Evolutionary conservation across 2,113 vertebrate genomes (phyloP).

Genomic region (Antigone vipio): DNA sequence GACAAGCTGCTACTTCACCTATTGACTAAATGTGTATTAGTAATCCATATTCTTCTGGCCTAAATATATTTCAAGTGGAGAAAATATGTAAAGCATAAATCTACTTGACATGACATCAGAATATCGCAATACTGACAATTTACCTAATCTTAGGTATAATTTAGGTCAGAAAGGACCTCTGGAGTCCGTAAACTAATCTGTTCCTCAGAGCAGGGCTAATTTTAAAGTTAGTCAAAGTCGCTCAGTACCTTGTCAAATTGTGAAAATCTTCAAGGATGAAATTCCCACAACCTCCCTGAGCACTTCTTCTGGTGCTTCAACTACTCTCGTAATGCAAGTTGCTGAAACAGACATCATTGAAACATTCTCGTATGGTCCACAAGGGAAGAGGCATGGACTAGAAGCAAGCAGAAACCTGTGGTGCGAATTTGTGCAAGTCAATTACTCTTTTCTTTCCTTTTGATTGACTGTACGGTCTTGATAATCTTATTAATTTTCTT

Average conservation of each 20-base stretch:
- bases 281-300: not conserved
- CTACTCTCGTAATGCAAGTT: accelerated
- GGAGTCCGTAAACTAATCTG: too few relatives aligned
- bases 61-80: not conserved
- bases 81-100: not conserved
- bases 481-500: not conserved
- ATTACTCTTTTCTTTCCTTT: not conserved
- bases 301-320: not conserved
- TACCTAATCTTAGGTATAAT: too few relatives aligned
- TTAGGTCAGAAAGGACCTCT: not conserved
- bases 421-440: not conserved
- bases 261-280: not conserved
- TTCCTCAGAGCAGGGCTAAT: not conserved
- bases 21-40: accelerated
- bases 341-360: not conserved
- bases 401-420: not conserved
- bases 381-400: not conserved
- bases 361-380: not conserved
- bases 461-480: not conserved
- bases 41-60: not conserved
- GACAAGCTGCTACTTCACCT: not conserved
- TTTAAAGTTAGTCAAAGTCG: not conserved
- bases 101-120: not conserved
- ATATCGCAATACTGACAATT: not conserved
- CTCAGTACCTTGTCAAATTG: not conserved